Evolutionary conservation across 2,113 vertebrate genomes (phyloP), one percentile per base, ranked within the genome.

Genomic region (Brachirus orientalis): DNA sequence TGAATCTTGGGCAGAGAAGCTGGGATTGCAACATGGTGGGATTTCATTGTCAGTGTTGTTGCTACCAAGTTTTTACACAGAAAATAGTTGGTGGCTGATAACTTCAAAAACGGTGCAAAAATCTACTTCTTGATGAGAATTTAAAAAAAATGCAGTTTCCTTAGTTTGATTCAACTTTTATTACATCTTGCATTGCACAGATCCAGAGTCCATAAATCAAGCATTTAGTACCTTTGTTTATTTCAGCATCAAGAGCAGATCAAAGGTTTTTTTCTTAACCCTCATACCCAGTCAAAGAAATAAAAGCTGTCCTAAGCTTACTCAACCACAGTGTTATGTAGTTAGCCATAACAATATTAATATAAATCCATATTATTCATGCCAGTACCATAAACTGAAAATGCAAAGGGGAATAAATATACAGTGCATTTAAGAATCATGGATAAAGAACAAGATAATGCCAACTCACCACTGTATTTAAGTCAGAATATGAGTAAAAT

Each of bases 321-420:
- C n/a, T 1, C 35, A 17, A 43, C n/a, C 40, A 62, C 33, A 44
- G 10, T 41, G 3, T 38, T 63, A 41, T 50, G 40, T 9, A 56
- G 17, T 18, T 46, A 46, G 45, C 38, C 65, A 43, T 63, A 68
- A 63, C 17, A 7, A 58, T n/a, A 48, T 20, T 58, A 53, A 48
- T 47, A 62, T 19, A 11, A 58, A 57, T 57, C 63, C 51, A 58
- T 28, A 38, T 28, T 43, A 55, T 62, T 53, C 36, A 63, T 40
- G 17, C 41, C 35, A 71, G 44, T 57, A 72, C 58, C 57, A 71
- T 50, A 59, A 28, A 47, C 13, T 22, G 16, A 37, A 73, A 46
- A 62, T 63, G 50, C 50, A 62, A 28, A 58, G 82, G 78, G 11
- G 75, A 65, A 82, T 86, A 86, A 87, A 89, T 87, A 84, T 57